Conservation (phyloP, 2,797 vertebrate species). For the Peromyscus nudipes region DNA sequence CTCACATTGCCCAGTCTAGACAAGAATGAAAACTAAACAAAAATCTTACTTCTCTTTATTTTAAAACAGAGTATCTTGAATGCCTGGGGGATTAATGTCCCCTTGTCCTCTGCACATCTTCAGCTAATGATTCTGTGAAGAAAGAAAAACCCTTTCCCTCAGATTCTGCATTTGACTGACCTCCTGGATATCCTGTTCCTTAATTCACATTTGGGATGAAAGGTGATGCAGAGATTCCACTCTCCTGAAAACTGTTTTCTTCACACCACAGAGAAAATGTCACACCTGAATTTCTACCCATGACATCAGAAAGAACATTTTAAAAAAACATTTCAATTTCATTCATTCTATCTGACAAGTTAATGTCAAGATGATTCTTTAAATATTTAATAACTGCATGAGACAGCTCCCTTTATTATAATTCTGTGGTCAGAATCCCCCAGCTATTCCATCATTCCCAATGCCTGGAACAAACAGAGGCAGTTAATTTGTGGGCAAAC, state of each 20-base stretch:
- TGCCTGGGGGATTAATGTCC: not conserved
- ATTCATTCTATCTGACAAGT: constrained; percentile 82
- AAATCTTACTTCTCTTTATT: constrained; percentile 53
- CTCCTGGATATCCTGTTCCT: constrained; percentile 19
- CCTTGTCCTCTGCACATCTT: constrained; percentile 16
- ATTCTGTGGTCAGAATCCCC: constrained; percentile 79
- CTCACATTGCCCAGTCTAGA: not conserved
- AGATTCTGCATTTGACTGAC: constrained; percentile 50
- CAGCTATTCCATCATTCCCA: constrained; percentile 80
- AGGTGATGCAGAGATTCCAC: constrained; percentile 63
- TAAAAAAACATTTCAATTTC: constrained; percentile 72
- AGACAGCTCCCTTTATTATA: constrained; percentile 83
- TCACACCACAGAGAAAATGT: constrained; percentile 59
- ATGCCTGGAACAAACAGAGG: constrained; percentile 84
- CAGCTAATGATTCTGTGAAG: constrained; percentile 40
- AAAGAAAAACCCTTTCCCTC: constrained; percentile 36
- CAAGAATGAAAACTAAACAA: constrained; percentile 56
- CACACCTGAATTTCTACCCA: constrained; percentile 53
- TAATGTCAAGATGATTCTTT: constrained; percentile 82
- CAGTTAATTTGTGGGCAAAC: constrained; percentile 80
- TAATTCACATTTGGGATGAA: constrained; percentile 78
- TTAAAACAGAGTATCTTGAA: not conserved
- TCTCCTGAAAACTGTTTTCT: constrained; percentile 63
- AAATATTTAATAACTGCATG: constrained; percentile 86
- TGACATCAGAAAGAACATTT: constrained; percentile 64